Evolutionary conservation across 2,113 vertebrate genomes (phyloP).

Genomic region (Xenopus borealis): DNA sequence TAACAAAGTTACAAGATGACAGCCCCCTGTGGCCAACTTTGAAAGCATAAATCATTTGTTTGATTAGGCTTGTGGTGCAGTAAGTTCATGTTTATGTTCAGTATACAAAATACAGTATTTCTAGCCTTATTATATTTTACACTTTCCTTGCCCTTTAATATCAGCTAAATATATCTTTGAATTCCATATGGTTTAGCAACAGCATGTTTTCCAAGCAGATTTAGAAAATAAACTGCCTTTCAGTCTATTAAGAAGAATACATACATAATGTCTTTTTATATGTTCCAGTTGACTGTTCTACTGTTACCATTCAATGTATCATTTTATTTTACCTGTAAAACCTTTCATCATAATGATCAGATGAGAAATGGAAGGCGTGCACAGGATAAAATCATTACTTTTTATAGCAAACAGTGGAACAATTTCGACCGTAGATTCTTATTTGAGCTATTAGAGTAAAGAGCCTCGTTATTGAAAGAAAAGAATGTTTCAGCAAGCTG

Average conservation of each 20-base stretch:
- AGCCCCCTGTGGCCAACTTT: too few species aligned
- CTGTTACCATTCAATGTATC: conserved; percentile 1
- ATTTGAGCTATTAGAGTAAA: conserved; percentile 32
- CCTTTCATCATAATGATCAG: conserved; percentile 1
- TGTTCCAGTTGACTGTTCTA: not conserved
- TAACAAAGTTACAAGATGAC: too few species aligned
- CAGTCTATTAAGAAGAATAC: not conserved
- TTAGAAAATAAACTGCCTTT: not conserved
- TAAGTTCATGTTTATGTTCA: too few species aligned
- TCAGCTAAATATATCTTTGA: too few species aligned
- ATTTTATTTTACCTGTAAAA: conserved; percentile 3
- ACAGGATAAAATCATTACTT: conserved; percentile 33
- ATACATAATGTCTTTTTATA: conserved; percentile 1
- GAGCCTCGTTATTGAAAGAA: conserved; percentile 18
- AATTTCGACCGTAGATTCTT: conserved; percentile 23
- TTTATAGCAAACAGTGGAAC: conserved; percentile 35
- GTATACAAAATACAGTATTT: too few species aligned
- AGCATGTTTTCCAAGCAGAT: not conserved
- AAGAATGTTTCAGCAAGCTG: conserved; percentile 39
- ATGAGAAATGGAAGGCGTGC: conserved; percentile 12
- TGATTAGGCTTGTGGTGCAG: too few species aligned
- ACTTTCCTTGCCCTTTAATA: too few species aligned
- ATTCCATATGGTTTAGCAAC: too few species aligned
- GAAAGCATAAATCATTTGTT: too few species aligned
- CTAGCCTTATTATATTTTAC: too few species aligned